Conservation (phyloP, 2,888 invertebrate genomes). For the Pyrochroa serraticornis region DNA sequence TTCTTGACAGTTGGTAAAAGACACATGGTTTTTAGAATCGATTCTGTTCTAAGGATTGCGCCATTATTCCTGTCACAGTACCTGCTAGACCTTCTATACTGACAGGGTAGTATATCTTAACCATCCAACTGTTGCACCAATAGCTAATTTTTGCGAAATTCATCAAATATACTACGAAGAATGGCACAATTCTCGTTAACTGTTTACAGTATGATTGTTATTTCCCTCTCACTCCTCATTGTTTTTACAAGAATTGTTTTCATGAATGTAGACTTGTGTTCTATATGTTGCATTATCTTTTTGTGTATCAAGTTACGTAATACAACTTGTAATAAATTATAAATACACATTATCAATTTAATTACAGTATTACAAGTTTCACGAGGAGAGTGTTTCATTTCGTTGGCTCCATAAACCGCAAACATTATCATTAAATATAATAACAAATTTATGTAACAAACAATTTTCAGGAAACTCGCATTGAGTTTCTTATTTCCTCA, state of each 20-base stretch:
- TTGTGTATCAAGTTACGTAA: slow-evolving; percentile 33
- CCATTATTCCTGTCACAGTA: slow-evolving; percentile 5
- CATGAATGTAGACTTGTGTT: slow-evolving; percentile 29
- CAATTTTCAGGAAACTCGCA: too few relatives aligned
- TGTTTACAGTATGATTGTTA: slow-evolving; percentile 4
- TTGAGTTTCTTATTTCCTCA: too few relatives aligned
- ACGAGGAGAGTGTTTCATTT: slow-evolving; percentile 19
- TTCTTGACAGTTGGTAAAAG: neutral
- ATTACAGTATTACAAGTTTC: slow-evolving; percentile 42
- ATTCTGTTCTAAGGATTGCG: neutral
- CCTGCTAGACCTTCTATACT: neutral
- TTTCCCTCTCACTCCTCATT: neutral
- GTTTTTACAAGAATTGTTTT: slow-evolving; percentile 9
- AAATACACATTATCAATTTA: slow-evolving; percentile 43
- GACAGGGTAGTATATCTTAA: neutral
- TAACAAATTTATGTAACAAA: too few relatives aligned
- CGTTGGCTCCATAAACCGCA: too few relatives aligned
- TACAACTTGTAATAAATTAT: slow-evolving; percentile 42
- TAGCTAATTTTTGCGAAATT: neutral
- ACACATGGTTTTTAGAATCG: neutral
- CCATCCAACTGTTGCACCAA: neutral
- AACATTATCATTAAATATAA: too few relatives aligned
- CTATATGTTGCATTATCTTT: slow-evolving; percentile 36
- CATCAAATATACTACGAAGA: neutral
- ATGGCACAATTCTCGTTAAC: slow-evolving; percentile 15